Percentiles rank a stretch among this genome's conserved stretches.
Conservation (phyloP, 30 jellyfish, hydroid and myxozoan species). For the Turritopsis dohrnii region DNA sequence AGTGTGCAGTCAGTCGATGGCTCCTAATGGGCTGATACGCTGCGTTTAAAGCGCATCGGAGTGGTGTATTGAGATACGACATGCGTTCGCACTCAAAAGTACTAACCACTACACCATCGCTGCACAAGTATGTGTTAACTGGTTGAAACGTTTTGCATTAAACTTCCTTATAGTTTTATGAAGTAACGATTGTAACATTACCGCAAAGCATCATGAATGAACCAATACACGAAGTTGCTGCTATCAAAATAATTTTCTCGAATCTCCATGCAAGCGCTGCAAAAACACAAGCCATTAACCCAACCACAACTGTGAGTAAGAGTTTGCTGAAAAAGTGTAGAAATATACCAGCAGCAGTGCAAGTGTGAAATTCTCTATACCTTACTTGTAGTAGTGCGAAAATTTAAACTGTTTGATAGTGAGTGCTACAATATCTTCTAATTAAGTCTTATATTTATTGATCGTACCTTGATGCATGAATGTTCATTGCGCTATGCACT, state of each 20-base stretch:
- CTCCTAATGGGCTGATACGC: no score
- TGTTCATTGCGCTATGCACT: neutral
- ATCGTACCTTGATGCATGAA: neutral
- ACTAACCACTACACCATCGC: no score
- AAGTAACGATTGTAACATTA: constrained; percentile 6
- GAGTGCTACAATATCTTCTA: no score
- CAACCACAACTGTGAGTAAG: constrained; percentile 47
- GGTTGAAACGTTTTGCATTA: no score
- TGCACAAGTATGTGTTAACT: no score
- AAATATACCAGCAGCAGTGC: neutral
- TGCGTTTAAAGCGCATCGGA: no score
- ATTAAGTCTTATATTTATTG: no score
- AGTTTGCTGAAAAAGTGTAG: constrained; percentile 30
- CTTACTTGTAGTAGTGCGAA: neutral
- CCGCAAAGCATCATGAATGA: constrained; percentile 72
- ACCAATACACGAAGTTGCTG: constrained; percentile 88
- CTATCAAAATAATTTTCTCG: constrained; percentile 57
- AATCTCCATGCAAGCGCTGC: constrained; percentile 63
- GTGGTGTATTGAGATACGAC: no score
- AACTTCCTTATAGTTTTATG: neutral
- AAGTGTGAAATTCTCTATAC: no score
- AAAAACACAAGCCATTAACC: constrained; percentile 45
- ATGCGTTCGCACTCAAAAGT: no score
- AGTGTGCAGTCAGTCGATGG: no score
- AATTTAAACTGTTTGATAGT: neutral